A percentile compares a stretch with the other conserved stretches of the same genome.
These are phyloP conservation scores for Tokudaia muenninki DNA, from an alignment of 2,797 vertebrate genomes.

Conservation along the genomic window DNA sequence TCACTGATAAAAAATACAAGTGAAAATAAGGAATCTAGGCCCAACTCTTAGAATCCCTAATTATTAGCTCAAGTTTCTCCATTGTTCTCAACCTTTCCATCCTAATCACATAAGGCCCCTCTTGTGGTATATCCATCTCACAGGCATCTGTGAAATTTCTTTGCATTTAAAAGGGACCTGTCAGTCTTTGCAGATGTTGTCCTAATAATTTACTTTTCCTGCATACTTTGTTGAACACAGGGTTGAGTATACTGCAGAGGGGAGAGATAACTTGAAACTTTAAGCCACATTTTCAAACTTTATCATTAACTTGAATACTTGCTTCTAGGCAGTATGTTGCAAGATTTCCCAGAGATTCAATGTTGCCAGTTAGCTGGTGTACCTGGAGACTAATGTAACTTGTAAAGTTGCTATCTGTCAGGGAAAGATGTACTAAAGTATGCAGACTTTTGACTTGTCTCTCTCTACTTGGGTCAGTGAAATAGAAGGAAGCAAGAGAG, in stretches of 20 bases:
- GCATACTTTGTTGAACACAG: slow-evolving; percentile 74
- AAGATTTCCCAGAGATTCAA: slow-evolving; percentile 41
- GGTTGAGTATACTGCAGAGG: slow-evolving; percentile 64
- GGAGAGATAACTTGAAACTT: slow-evolving; percentile 69
- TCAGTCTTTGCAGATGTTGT: slow-evolving; percentile 70
- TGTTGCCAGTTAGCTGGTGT: slow-evolving; percentile 65
- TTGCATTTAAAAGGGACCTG: slow-evolving; percentile 66
- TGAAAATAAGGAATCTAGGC: slow-evolving; percentile 1
- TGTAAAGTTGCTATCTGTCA: slow-evolving; percentile 80
- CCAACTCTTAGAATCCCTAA: slow-evolving; percentile 71
- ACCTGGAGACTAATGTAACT: slow-evolving; percentile 72
- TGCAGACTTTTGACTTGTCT: slow-evolving; percentile 82
- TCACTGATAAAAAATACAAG: background rate
- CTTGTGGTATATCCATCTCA: slow-evolving; percentile 61
- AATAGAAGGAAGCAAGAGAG: slow-evolving; percentile 85
- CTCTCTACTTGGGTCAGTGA: slow-evolving; percentile 76
- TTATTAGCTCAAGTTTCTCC: slow-evolving; percentile 65
- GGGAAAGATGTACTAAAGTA: slow-evolving; percentile 77
- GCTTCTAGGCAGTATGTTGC: background rate
- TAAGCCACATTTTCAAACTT: slow-evolving; percentile 58
- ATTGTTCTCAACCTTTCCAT: slow-evolving; percentile 57
- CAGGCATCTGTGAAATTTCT: slow-evolving; percentile 70
- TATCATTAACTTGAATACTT: slow-evolving; percentile 69
- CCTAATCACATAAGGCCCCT: slow-evolving; percentile 51
- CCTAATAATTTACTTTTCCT: slow-evolving; percentile 79